These are phyloP conservation scores for Ailurus styani DNA, from an alignment of 2,113 vertebrate genomes.

Conservation along the genomic window DNA sequence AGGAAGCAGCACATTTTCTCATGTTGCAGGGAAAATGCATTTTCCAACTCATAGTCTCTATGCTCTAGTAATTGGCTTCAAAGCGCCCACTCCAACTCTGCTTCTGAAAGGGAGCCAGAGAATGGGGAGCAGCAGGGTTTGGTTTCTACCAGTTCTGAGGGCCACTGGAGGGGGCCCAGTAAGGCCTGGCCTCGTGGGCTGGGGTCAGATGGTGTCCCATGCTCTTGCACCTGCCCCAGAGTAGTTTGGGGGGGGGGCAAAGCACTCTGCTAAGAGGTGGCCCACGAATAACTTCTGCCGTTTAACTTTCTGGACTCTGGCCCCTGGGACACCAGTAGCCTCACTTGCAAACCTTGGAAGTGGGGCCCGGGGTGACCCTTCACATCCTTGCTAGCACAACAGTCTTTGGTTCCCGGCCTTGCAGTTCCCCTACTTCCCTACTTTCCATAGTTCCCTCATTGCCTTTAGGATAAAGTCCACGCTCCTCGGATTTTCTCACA, in stretches of 20 bases:
- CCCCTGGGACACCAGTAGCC: background rate
- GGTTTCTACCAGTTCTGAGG: background rate
- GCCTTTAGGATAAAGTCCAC: background rate
- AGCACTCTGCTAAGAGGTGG: background rate
- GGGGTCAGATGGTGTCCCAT: background rate
- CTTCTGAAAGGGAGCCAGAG: background rate
- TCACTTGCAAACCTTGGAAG: background rate
- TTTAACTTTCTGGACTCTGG: background rate
- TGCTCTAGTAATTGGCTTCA: background rate
- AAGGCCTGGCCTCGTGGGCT: background rate
- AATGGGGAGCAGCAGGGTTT: background rate
- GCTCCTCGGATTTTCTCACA: background rate
- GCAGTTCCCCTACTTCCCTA: background rate
- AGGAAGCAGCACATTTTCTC: background rate
- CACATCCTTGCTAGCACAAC: background rate
- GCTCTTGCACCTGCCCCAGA: background rate
- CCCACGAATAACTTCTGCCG: background rate
- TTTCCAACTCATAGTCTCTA: background rate
- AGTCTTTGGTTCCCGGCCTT: background rate
- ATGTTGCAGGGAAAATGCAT: background rate
- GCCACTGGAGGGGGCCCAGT: fast-evolving
- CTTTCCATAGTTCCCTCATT: background rate
- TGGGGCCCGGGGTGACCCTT: background rate
- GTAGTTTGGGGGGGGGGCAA: fast-evolving
- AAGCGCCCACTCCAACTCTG: background rate